Percentiles rank a stretch among this genome's conserved stretches.
These are phyloP conservation scores for Leptosomus discolor DNA, from an alignment of 2,113 vertebrate species.

Conservation along the genomic window DNA sequence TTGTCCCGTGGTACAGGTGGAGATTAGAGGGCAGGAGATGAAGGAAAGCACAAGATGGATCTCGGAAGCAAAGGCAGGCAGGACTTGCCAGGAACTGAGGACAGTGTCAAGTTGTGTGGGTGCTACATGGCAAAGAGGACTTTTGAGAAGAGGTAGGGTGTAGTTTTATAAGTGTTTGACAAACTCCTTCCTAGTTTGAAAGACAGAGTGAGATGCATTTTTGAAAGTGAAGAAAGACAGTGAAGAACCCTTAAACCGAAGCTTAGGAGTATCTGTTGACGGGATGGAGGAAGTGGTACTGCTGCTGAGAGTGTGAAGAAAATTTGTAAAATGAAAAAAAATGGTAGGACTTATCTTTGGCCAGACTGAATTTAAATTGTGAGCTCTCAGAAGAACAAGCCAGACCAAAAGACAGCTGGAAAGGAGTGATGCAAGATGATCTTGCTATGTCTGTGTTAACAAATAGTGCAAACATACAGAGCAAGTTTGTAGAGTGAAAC, in stretches of 20 bases:
- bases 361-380: not conserved
- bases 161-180: not conserved
- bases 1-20: rapidly evolving
- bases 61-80: not conserved
- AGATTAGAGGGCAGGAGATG: not conserved
- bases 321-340: not conserved
- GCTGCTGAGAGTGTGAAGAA: not conserved
- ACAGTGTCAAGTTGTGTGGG: not conserved
- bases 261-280: not conserved
- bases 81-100: not conserved
- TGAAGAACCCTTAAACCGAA: not conserved
- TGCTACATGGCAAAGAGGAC: not conserved
- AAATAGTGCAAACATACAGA: not conserved
- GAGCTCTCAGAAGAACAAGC: not conserved
- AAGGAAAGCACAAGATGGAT: not conserved
- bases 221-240: not conserved
- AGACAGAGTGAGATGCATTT: not conserved
- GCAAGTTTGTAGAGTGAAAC: not conserved
- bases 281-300: not conserved
- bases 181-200: not conserved
- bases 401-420: not conserved
- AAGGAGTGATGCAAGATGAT: not conserved
- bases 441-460: not conserved
- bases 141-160: not conserved
- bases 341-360: not conserved